Evolutionary conservation across 2,797 vertebrate species (phyloP).

Genomic region (Paramormyrops hopkinsi): DNA sequence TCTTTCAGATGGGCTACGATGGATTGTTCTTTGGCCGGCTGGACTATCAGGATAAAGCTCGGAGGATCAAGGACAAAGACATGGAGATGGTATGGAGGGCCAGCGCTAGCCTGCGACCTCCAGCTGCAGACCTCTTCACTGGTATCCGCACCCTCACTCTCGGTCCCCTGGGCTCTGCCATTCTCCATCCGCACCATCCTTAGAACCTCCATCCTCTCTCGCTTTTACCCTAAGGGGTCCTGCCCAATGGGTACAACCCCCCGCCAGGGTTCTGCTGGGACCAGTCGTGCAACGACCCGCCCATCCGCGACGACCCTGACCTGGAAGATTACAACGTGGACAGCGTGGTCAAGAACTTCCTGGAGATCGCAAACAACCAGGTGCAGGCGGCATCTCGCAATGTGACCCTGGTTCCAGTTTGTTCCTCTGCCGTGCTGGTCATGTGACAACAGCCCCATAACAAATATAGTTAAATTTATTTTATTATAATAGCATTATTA

Average conservation of each 20-base stretch:
- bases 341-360: slow-evolving; percentile 59
- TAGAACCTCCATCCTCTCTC: not conserved
- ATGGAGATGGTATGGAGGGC: slow-evolving; percentile 86
- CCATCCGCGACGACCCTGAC: slow-evolving; percentile 70
- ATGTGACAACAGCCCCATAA: not conserved
- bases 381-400: slow-evolving; percentile 39
- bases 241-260: slow-evolving; percentile 80
- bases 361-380: slow-evolving; percentile 55
- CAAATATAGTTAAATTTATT: not conserved
- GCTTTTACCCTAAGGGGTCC: slow-evolving; percentile 61
- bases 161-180: not conserved
- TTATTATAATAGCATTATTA: too few species aligned
- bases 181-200: not conserved
- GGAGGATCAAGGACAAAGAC: slow-evolving; percentile 46
- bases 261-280: slow-evolving; percentile 82
- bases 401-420: not conserved
- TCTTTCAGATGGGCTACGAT: slow-evolving; percentile 80
- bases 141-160: slow-evolving; percentile 47
- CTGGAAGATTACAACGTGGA: slow-evolving; percentile 80
- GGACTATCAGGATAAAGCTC: slow-evolving; percentile 77
- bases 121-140: slow-evolving; percentile 78
- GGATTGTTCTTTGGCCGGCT: slow-evolving; percentile 84
- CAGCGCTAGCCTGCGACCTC: slow-evolving; percentile 63
- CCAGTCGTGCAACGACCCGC: slow-evolving; percentile 66
- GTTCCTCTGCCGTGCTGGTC: not conserved